These are phyloP conservation scores for Thamnophis sirtalis DNA, from an alignment of 2,113 vertebrate genomes.

Conservation along the genomic window DNA sequence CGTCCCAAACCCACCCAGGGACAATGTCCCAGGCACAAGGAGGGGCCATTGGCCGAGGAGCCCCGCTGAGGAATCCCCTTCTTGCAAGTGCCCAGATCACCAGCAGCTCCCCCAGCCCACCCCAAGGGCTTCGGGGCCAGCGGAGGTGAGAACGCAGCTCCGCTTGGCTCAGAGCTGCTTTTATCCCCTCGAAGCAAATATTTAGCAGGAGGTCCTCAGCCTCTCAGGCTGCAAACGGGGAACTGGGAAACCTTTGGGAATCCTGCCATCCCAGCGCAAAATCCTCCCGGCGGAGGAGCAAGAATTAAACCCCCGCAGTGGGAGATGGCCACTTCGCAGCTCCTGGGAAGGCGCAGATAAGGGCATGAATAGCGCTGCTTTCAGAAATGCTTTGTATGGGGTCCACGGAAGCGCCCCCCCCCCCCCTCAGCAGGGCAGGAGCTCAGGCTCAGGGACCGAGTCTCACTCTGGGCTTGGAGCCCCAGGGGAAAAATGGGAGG, in stretches of 20 bases:
- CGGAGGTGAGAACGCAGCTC: not conserved
- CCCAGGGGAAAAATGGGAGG: accelerated
- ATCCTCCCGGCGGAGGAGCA: not conserved
- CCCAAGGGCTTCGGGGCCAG: not conserved
- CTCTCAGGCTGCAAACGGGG: not conserved
- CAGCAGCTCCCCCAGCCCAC: not conserved
- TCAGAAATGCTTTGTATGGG: not conserved
- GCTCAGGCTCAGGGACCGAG: no score
- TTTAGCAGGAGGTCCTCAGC: not conserved
- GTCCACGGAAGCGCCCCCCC: not conserved
- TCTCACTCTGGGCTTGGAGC: not conserved
- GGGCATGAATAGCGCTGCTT: not conserved
- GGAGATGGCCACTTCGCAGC: not conserved
- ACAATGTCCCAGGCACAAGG: not conserved
- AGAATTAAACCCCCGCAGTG: not conserved
- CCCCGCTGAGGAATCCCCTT: not conserved
- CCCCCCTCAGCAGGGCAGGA: not conserved
- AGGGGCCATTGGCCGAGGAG: not conserved
- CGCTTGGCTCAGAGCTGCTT: not conserved
- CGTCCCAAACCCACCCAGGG: not conserved
- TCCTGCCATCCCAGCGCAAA: not conserved
- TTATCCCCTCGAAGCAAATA: not conserved
- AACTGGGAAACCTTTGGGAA: not conserved
- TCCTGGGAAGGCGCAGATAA: not conserved
- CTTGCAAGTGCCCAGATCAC: not conserved